Evolutionary conservation across 2,797 vertebrate genomes (phyloP), one percentile per base, ranked within the genome.

Genomic region (Selene dorsalis): DNA sequence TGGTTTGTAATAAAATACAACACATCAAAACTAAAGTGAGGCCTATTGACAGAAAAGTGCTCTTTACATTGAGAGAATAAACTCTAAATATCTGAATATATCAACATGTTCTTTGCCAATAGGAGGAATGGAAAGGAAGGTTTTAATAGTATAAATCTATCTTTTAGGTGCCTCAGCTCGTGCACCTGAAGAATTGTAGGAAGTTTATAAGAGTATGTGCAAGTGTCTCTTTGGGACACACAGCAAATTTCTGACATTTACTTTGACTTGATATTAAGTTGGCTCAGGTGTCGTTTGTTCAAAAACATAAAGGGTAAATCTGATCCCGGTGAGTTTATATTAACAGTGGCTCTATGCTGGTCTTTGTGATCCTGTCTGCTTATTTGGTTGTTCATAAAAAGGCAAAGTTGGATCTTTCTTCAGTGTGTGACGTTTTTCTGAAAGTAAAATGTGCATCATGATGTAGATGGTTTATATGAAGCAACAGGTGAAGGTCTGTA

Each of bases 201-300:
- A 63, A 68, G 6, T 8, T 12, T n/a, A 0, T 18, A 77, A 61
- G 17, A 47, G 12, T 64, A 53, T 67, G 53, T 38, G 32, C 32
- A 35, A 35, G 32, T 35, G 32, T 35, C 32, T 35, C 17, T 50
- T 14, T 13, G 12, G 17, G 7, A 56, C 50, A 52, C 48, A 24
- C 43, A 30, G 41, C 22, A 64, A 16, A 32, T 50, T 30, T 22
- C 47, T 82, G 79, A 62, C 68, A 87, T 87, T 88, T 77, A 39
- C 48, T 57, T 43, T 11, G 50, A 80, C 45, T 47, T 35, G 41
- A 69, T 74, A 60, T 43, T 39, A 56, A 66, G 17, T 72, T 77
- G 75, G 80, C 84, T 80, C 73, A 85, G 69, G 65, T 71, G 67
- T 82, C 82, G 74, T 59, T 85, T 85, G 60, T 45, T 64, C 61